Evolutionary conservation across 2,797 vertebrate genomes (phyloP).

Genomic region (Lacerta agilis): DNA sequence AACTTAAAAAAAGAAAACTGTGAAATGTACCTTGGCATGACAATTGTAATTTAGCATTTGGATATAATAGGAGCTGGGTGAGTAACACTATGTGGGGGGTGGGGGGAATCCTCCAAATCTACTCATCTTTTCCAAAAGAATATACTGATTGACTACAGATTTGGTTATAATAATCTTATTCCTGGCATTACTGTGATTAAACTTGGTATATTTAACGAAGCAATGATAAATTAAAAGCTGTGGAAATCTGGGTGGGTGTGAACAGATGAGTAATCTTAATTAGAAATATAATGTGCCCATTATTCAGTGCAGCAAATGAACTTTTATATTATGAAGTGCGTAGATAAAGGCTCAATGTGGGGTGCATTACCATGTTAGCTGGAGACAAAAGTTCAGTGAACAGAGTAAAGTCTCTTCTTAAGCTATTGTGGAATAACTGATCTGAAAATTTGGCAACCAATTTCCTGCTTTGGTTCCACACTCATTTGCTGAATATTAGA

Average conservation of each 20-base stretch:
- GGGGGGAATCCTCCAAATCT: not conserved
- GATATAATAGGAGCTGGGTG: slow-evolving; percentile 11
- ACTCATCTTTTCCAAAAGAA: slow-evolving; percentile 30
- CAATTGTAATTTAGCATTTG: not conserved
- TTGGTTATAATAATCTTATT: slow-evolving; percentile 69
- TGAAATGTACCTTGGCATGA: not conserved
- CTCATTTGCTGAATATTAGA: not conserved
- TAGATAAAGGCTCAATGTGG: slow-evolving; percentile 61
- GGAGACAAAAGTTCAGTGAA: slow-evolving; percentile 40
- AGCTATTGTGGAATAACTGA: not conserved
- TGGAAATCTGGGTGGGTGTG: slow-evolving; percentile 70
- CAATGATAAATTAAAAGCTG: slow-evolving; percentile 74
- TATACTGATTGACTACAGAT: slow-evolving; percentile 65
- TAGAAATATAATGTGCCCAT: slow-evolving; percentile 74
- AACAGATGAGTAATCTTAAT: slow-evolving; percentile 78
- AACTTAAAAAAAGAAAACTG: not conserved
- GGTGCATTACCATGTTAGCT: slow-evolving; percentile 30
- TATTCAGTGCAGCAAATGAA: slow-evolving; percentile 73
- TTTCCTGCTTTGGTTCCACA: not conserved
- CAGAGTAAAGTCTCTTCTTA: slow-evolving; percentile 15
- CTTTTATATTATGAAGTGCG: slow-evolving; percentile 63
- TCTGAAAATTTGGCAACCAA: not conserved
- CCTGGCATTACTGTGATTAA: slow-evolving; percentile 69
- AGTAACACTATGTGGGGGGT: slow-evolving; percentile 17
- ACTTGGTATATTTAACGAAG: slow-evolving; percentile 68